These are phyloP conservation scores for Aphodius granarius DNA, from an alignment of 2,888 invertebrate species.

Conservation along the genomic window DNA sequence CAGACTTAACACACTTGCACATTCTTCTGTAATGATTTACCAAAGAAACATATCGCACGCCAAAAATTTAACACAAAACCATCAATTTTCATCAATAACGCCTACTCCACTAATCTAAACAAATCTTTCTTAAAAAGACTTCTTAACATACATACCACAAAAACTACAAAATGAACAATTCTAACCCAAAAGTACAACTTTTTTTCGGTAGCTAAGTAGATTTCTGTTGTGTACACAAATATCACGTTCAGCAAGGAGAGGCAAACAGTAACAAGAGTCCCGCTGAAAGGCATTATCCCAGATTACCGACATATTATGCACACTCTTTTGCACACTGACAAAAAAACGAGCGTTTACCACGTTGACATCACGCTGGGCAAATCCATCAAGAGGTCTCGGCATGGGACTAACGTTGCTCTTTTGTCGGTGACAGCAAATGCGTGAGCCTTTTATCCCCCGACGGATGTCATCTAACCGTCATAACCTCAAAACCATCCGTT, in stretches of 20 bases:
- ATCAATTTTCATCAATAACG: too few species aligned
- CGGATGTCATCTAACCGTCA: not conserved
- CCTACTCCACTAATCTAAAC: too few species aligned
- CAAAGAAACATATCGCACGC: too few species aligned
- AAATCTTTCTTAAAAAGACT: too few species aligned
- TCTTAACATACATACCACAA: too few species aligned
- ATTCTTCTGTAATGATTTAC: too few species aligned
- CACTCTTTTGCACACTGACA: slow-evolving; percentile 15
- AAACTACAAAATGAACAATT: not conserved
- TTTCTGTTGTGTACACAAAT: not conserved
- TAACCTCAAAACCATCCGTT: not conserved
- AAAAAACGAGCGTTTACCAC: slow-evolving; percentile 8
- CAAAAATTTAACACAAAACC: too few species aligned
- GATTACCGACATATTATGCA: not conserved
- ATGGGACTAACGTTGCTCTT: slow-evolving; percentile 20
- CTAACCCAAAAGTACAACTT: not conserved
- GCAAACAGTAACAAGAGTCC: not conserved
- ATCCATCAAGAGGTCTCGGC: slow-evolving; percentile 44
- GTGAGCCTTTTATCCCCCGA: slow-evolving; percentile 6
- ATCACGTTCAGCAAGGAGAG: not conserved
- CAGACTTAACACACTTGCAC: too few species aligned
- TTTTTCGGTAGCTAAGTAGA: not conserved
- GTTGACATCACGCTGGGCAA: slow-evolving; percentile 44
- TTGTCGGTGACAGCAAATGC: slow-evolving; percentile 19
- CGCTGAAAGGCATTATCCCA: not conserved